phyloP scores from a whole-genome alignment of 2,797 vertebrate species.

The Scolopax rusticola region DNA sequence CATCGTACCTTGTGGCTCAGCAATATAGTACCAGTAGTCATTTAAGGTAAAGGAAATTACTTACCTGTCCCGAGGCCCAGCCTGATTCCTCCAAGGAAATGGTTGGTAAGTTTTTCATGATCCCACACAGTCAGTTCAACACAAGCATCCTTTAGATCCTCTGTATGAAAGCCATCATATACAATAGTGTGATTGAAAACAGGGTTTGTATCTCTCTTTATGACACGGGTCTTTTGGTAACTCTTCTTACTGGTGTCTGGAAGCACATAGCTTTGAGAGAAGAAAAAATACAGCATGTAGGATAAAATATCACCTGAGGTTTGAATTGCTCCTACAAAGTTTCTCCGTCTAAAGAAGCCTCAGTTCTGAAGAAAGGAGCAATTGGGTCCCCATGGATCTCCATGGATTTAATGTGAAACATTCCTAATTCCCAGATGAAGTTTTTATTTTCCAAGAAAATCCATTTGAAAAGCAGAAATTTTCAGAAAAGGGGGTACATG shows the following conservation, averaged over 20 bases:
- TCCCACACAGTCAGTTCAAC: conserved; percentile 81
- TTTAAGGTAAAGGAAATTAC: neutral
- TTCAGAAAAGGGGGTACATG: neutral
- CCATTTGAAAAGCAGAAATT: neutral
- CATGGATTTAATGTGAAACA: neutral
- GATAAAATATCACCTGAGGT: neutral
- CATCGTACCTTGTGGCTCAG: neutral
- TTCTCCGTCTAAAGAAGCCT: neutral
- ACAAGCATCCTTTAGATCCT: conserved; percentile 79
- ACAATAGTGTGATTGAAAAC: conserved; percentile 81
- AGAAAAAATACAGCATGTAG: neutral
- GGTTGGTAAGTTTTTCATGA: conserved; percentile 79
- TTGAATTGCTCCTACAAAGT: neutral
- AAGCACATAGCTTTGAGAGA: conserved; percentile 75
- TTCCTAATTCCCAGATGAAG: neutral
- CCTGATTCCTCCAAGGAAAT: conserved; percentile 79
- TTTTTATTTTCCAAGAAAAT: neutral
- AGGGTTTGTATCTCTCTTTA: conserved; percentile 78
- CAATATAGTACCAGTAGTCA: neutral
- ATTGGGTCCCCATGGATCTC: neutral
- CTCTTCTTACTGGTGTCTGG: conserved; percentile 82
- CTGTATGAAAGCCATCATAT: conserved; percentile 78
- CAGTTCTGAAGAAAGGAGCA: neutral
- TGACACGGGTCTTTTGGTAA: conserved; percentile 77
- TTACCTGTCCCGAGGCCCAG: conserved; percentile 77